phyloP scores from a whole-genome alignment of 2,113 vertebrate genomes.

The Stercorarius parasiticus region DNA sequence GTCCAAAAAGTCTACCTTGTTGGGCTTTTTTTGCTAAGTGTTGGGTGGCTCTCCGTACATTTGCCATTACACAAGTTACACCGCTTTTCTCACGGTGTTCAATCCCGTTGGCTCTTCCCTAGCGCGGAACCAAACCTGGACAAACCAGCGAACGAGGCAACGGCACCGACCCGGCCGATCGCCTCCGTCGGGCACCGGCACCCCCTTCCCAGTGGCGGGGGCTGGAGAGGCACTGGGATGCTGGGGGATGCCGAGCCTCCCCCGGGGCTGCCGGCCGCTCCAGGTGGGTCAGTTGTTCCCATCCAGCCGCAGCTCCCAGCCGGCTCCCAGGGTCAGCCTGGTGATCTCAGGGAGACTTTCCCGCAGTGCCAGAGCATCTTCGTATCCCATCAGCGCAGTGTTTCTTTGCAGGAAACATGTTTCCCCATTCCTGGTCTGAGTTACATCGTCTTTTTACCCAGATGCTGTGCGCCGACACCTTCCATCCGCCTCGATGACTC shows the following conservation, averaged over 20 bases:
- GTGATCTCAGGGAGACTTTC: background rate
- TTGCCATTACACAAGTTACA: fast-evolving
- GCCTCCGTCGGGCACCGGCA: background rate
- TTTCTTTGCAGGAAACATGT: background rate
- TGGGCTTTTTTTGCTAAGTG: background rate
- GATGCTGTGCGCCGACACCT: background rate
- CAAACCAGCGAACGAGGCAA: too few relatives aligned
- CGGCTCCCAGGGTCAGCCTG: background rate
- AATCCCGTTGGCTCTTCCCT: background rate
- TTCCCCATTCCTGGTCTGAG: background rate
- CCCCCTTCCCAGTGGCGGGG: fast-evolving
- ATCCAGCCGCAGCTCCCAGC: background rate
- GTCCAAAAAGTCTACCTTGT: background rate
- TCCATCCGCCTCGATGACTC: background rate
- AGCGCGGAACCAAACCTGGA: background rate
- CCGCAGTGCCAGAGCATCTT: background rate
- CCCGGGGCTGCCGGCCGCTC: too few relatives aligned
- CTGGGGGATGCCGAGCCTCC: background rate
- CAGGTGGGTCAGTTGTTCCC: background rate
- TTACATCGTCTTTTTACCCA: background rate
- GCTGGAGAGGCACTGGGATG: background rate
- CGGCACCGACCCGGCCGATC: fast-evolving
- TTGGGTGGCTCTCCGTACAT: background rate
- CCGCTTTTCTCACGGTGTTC: fast-evolving
- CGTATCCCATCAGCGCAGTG: background rate